Percentiles rank a stretch among this genome's conserved stretches.
These are phyloP conservation scores for Archegozetes longisetosus DNA, from an alignment of 1,140 invertebrate species.

Conservation along the genomic window DNA sequence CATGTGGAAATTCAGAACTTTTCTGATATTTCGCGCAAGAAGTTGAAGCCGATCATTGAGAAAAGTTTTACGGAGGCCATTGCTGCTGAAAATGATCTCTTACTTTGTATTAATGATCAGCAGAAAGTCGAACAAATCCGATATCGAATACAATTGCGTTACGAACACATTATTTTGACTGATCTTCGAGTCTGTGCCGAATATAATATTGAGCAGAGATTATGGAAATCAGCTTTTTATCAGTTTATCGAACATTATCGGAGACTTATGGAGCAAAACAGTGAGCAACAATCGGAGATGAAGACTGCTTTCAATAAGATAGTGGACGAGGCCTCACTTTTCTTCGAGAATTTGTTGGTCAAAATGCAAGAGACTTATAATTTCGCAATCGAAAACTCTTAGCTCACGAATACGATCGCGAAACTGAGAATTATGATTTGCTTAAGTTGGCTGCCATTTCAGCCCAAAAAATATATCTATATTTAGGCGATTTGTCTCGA, in stretches of 20 bases:
- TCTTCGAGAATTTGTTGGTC: slow-evolving; percentile 56
- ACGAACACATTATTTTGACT: slow-evolving; percentile 52
- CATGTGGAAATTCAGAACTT: not conserved
- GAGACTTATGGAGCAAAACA: slow-evolving; percentile 39
- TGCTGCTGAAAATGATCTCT: not conserved
- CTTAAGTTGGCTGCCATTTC: slow-evolving; percentile 59
- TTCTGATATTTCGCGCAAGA: not conserved
- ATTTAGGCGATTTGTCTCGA: slow-evolving; percentile 71
- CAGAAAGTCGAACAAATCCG: slow-evolving; percentile 18
- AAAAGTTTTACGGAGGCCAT: not conserved
- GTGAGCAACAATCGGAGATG: slow-evolving; percentile 37
- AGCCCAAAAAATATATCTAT: slow-evolving; percentile 56
- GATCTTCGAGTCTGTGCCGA: slow-evolving; percentile 74
- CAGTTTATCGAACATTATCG: slow-evolving; percentile 69
- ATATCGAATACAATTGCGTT: slow-evolving; percentile 45
- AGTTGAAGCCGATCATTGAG: not conserved
- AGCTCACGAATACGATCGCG: slow-evolving; percentile 33
- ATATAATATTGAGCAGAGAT: slow-evolving; percentile 71
- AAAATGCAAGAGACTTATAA: slow-evolving; percentile 53
- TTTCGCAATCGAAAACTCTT: slow-evolving; percentile 43
- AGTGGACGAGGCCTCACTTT: slow-evolving; percentile 52
- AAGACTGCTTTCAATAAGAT: slow-evolving; percentile 49
- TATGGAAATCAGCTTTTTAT: slow-evolving; percentile 81
- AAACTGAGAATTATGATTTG: slow-evolving; percentile 27
- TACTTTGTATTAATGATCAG: not conserved